Conservation (phyloP, 2,888 invertebrate genomes). For the Julus scanicus region DNA sequence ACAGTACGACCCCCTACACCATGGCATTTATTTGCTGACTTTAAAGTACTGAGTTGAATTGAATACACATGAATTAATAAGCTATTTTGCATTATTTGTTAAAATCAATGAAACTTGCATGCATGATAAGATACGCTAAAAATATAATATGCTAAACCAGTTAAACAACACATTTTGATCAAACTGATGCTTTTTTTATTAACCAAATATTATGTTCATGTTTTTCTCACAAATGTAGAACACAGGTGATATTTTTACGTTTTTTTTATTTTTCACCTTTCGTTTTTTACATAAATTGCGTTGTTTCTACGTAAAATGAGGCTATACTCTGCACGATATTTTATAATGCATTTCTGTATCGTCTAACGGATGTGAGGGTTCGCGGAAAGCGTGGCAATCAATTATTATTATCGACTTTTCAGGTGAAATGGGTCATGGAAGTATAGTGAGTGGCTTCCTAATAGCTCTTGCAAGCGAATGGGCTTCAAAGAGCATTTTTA, state of each 20-base stretch:
- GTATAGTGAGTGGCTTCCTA: constrained; percentile 28
- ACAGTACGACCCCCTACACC: no score
- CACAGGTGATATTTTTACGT: background rate
- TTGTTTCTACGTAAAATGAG: background rate
- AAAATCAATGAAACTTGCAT: no score
- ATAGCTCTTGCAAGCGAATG: background rate
- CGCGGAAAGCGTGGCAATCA: constrained; percentile 23
- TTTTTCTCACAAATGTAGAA: background rate
- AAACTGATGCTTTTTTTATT: no score
- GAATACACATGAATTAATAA: no score
- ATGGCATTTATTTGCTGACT: no score
- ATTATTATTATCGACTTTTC: constrained; percentile 41
- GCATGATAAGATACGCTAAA: no score
- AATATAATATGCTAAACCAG: no score
- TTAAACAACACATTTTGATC: no score
- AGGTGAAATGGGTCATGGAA: constrained; percentile 42
- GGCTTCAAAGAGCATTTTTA: background rate
- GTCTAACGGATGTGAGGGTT: background rate
- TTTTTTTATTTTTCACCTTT: background rate
- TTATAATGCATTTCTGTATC: background rate
- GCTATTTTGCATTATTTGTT: no score
- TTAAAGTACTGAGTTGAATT: no score
- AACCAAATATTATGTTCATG: no score
- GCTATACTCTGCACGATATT: background rate
- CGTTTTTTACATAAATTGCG: background rate